A percentile compares a stretch with the other conserved stretches of the same genome.
phyloP scores from a whole-genome alignment of 2,113 vertebrate genomes.

The Rhineura floridana region DNA sequence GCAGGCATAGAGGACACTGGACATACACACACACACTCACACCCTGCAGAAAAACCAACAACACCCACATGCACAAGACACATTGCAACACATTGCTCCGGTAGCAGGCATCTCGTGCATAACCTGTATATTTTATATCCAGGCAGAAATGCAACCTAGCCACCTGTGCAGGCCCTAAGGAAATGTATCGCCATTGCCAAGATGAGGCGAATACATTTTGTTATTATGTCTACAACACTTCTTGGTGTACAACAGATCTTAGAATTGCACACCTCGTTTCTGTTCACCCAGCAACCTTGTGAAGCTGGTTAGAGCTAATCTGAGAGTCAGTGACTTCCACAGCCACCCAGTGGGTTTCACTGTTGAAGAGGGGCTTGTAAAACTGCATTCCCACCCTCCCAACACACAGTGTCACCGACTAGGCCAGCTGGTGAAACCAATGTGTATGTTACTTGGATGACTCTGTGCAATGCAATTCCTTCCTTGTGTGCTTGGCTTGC shows the following conservation, averaged over 20 bases:
- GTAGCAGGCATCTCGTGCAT: accelerated
- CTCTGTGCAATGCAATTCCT: no score
- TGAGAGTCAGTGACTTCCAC: neutral
- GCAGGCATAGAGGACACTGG: neutral
- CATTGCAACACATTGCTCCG: neutral
- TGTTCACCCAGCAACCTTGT: neutral
- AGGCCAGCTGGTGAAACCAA: no score
- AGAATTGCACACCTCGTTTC: neutral
- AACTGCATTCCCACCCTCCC: neutral
- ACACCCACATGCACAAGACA: accelerated
- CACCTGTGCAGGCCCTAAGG: neutral
- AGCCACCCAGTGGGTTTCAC: neutral
- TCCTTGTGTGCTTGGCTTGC: no score
- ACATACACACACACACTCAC: no score
- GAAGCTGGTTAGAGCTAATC: neutral
- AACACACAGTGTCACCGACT: neutral
- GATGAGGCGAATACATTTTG: conserved; percentile 13
- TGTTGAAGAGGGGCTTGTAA: neutral
- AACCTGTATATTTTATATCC: accelerated
- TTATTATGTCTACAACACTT: neutral
- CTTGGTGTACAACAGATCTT: neutral
- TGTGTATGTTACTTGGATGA: neutral
- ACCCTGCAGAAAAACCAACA: neutral
- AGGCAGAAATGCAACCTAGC: neutral
- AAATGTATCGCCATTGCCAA: neutral